These are phyloP conservation scores for Lepus timidus DNA, from an alignment of 2,113 vertebrate genomes.

Conservation along the genomic window DNA sequence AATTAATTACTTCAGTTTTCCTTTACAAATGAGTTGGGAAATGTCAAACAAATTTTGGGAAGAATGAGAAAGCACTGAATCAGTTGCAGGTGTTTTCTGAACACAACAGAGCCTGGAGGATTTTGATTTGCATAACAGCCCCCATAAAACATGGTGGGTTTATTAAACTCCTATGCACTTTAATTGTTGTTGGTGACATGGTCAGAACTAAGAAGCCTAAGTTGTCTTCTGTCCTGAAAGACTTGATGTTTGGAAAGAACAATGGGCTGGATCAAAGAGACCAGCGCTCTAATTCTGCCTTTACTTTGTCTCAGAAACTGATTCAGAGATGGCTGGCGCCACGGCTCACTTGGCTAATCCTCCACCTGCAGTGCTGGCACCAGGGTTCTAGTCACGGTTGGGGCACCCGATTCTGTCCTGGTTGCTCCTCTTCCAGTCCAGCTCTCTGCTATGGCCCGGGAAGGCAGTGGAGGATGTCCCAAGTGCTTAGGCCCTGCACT, in stretches of 20 bases:
- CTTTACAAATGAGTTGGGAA: constrained; percentile 74
- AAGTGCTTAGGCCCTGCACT: too few species aligned
- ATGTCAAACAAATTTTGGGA: constrained; percentile 74
- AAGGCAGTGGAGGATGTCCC: too few species aligned
- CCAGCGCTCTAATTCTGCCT: not conserved
- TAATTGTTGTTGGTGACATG: not conserved
- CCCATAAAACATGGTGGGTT: not conserved
- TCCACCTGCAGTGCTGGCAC: too few species aligned
- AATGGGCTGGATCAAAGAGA: not conserved
- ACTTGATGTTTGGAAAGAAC: not conserved
- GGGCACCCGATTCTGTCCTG: too few species aligned
- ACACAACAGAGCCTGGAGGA: not conserved
- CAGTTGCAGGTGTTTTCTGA: constrained; percentile 28
- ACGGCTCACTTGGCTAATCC: too few species aligned
- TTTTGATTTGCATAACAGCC: not conserved
- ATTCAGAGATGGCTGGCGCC: not conserved
- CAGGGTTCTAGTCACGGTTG: too few species aligned
- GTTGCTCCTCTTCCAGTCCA: too few species aligned
- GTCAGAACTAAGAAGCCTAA: not conserved
- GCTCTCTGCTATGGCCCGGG: too few species aligned
- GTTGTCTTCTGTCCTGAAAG: not conserved
- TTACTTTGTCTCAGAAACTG: not conserved
- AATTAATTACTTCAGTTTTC: constrained; percentile 75
- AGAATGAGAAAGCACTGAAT: constrained; percentile 47
- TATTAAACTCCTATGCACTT: not conserved